phyloP scores from a whole-genome alignment of 2,113 vertebrate species.

The Dissostichus mawsoni region DNA sequence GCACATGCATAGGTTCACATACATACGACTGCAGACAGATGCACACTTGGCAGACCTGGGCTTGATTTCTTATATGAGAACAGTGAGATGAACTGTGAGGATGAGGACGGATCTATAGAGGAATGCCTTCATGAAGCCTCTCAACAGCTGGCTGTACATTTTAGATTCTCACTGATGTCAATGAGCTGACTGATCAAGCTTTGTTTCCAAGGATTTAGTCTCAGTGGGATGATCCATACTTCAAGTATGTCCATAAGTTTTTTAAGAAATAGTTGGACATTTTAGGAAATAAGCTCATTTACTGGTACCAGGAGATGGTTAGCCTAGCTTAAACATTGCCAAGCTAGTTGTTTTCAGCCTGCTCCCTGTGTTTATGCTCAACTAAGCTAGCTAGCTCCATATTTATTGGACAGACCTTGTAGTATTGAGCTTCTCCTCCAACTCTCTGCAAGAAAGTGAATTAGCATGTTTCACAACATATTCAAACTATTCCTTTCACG shows the following conservation, averaged over 20 bases:
- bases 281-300: neutral
- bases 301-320: neutral
- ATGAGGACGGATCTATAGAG: constrained; percentile 34
- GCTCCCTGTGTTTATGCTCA: neutral
- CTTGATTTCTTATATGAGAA: constrained; percentile 21
- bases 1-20: neutral
- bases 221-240: constrained; percentile 3
- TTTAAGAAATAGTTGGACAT: neutral
- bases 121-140: constrained; percentile 22
- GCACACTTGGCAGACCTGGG: constrained; percentile 19
- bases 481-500: neutral
- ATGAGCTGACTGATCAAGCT: constrained; percentile 24
- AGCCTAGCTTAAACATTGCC: neutral
- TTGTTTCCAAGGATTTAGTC: constrained; percentile 19
- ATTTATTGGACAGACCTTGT: neutral
- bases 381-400: neutral
- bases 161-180: constrained; percentile 36
- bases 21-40: neutral
- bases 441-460: neutral
- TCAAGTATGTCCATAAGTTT: neutral
- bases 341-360: neutral
- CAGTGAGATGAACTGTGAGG: constrained; percentile 26
- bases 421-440: neutral
- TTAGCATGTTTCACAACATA: constrained; percentile 9
- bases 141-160: constrained; percentile 50